A percentile compares a stretch with the other conserved stretches of the same genome.
Conservation (phyloP, 2,113 vertebrate species). For the Dascyllus trimaculatus region DNA sequence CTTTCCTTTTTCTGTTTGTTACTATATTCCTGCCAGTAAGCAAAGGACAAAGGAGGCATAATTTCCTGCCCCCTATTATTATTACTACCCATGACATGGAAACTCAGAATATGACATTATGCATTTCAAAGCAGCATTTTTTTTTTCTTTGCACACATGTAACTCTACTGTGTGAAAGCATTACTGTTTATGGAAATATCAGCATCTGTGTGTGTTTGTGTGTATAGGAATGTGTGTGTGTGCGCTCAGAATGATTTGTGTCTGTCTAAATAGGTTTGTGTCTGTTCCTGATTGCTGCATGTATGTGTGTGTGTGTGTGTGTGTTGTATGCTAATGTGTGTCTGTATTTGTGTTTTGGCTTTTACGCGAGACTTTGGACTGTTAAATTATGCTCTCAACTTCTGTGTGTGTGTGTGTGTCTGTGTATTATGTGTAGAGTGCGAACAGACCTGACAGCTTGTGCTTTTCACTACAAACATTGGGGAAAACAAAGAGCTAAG, state of each 20-base stretch:
- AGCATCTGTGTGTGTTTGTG: neutral
- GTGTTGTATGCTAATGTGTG: neutral
- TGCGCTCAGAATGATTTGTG: conserved; percentile 20
- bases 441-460: conserved; percentile 79
- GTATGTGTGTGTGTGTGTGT: conserved; percentile 6
- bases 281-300: conserved; percentile 30
- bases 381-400: conserved; percentile 40
- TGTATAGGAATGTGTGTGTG: conserved; percentile 16
- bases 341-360: neutral
- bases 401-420: conserved; percentile 53
- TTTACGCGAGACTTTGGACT: conserved; percentile 30
- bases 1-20: conserved; percentile 38
- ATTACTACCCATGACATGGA: conserved; percentile 57
- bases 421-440: conserved; percentile 40
- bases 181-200: conserved; percentile 27
- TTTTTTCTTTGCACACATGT: neutral
- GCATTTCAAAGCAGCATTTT: conserved; percentile 62
- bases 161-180: conserved; percentile 5
- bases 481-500: conserved; percentile 76
- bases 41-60: conserved; percentile 49
- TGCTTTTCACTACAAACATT: conserved; percentile 71
- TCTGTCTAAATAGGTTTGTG: conserved; percentile 27
- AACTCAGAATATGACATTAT: conserved; percentile 64
- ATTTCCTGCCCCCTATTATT: conserved; percentile 51
- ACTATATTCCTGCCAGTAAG: conserved; percentile 34